Conservation (phyloP, 2,888 invertebrate species). For the Pasiphila rectangulata region DNA sequence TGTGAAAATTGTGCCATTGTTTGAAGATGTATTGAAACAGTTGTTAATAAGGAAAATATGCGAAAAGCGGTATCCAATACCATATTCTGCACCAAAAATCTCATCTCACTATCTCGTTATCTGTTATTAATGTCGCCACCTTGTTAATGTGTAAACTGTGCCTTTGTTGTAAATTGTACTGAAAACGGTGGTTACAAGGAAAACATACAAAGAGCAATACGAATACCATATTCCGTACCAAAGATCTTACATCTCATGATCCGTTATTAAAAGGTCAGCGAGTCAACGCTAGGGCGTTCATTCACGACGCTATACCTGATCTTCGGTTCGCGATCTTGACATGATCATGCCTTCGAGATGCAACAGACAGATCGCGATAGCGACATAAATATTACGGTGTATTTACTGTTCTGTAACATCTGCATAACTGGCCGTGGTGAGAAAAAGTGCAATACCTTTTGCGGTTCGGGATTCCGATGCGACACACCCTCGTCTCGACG, state of each 20-base stretch:
- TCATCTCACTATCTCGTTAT: no score
- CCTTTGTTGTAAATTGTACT: no score
- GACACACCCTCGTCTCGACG: neutral
- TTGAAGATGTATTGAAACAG: no score
- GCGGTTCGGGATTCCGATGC: no score
- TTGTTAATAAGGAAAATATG: no score
- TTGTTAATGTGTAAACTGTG: no score
- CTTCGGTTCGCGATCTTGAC: constrained; percentile 64
- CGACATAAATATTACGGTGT: constrained; percentile 37
- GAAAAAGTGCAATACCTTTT: constrained; percentile 17
- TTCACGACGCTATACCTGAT: constrained; percentile 57
- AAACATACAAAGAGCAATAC: neutral
- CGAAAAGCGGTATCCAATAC: no score
- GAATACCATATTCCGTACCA: neutral
- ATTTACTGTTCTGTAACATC: constrained; percentile 32
- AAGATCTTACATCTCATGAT: constrained; percentile 32
- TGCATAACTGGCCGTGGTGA: constrained; percentile 21
- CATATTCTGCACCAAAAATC: no score
- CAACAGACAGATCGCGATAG: constrained; percentile 46
- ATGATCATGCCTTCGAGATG: constrained; percentile 62
- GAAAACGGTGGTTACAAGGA: neutral
- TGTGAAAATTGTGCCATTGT: no score
- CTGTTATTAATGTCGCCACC: no score
- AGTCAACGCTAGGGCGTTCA: constrained; percentile 37
- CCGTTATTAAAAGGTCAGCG: constrained; percentile 42